These are phyloP conservation scores for Euzetes globulus DNA, from an alignment of 2,888 invertebrate species.

Conservation along the genomic window DNA sequence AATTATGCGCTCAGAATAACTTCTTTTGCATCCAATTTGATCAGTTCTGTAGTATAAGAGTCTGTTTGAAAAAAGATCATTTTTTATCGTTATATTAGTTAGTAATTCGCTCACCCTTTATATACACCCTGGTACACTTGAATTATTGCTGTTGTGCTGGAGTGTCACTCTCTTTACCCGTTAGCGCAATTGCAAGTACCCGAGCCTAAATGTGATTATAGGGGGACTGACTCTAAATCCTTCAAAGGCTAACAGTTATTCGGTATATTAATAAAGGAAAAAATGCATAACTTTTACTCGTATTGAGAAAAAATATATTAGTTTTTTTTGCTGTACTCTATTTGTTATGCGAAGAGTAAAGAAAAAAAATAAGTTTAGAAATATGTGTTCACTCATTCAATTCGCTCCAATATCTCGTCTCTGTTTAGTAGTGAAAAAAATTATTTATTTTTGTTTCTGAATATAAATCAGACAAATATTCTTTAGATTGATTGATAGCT, in stretches of 20 bases:
- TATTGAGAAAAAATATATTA: background rate
- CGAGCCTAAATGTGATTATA: constrained; percentile 2
- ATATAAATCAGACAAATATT: background rate
- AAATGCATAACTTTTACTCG: background rate
- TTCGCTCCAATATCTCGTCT: no score
- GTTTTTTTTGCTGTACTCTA: background rate
- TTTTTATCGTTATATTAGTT: constrained; percentile 22
- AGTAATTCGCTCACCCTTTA: background rate
- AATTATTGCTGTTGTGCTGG: background rate
- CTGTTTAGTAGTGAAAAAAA: background rate
- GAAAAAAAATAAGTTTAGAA: background rate
- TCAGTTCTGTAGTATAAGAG: background rate
- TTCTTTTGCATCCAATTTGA: constrained; percentile 5
- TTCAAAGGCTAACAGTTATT: background rate
- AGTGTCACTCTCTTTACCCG: background rate
- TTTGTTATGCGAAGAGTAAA: background rate
- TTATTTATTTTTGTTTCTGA: background rate
- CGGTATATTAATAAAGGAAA: constrained; percentile 11
- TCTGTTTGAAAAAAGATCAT: constrained; percentile 9
- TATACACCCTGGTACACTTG: background rate
- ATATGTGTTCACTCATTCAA: background rate
- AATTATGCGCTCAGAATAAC: background rate
- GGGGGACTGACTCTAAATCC: background rate
- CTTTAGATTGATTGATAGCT: background rate
- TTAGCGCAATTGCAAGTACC: background rate